These are phyloP conservation scores for Poliocrania exsul DNA, from an alignment of 2,797 vertebrate species.

Conservation along the genomic window DNA sequence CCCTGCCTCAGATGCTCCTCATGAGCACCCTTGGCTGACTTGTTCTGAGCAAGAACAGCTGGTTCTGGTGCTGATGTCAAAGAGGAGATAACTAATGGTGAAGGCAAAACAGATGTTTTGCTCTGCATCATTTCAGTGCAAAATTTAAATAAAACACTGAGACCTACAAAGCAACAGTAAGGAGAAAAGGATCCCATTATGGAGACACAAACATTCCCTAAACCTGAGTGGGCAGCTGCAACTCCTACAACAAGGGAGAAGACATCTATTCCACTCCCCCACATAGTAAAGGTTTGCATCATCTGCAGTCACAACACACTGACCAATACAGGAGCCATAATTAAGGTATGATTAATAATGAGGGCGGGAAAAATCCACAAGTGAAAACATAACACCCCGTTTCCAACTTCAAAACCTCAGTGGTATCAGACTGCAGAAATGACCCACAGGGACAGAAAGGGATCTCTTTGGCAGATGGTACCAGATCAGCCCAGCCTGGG, in stretches of 20 bases:
- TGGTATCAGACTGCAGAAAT: accelerated
- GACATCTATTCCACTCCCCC: neutral
- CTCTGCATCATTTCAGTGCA: neutral
- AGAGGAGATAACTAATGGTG: accelerated
- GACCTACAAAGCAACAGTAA: neutral
- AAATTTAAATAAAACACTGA: neutral
- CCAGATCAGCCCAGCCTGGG: neutral
- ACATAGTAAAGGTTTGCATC: neutral
- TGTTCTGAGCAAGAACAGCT: neutral
- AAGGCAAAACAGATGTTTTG: neutral
- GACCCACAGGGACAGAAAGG: neutral
- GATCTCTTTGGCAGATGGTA: neutral
- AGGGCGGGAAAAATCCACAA: neutral
- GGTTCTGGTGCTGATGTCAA: neutral
- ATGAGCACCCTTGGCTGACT: neutral
- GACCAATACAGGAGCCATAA: neutral
- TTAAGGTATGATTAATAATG: accelerated
- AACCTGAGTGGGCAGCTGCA: neutral
- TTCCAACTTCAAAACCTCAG: neutral
- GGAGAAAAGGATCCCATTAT: accelerated
- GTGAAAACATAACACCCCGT: neutral
- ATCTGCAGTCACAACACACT: accelerated
- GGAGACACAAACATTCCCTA: neutral
- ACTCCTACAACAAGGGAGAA: neutral
- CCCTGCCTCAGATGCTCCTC: neutral